phyloP scores from a whole-genome alignment of 2,797 vertebrate genomes.

The Clarias pachynema region DNA sequence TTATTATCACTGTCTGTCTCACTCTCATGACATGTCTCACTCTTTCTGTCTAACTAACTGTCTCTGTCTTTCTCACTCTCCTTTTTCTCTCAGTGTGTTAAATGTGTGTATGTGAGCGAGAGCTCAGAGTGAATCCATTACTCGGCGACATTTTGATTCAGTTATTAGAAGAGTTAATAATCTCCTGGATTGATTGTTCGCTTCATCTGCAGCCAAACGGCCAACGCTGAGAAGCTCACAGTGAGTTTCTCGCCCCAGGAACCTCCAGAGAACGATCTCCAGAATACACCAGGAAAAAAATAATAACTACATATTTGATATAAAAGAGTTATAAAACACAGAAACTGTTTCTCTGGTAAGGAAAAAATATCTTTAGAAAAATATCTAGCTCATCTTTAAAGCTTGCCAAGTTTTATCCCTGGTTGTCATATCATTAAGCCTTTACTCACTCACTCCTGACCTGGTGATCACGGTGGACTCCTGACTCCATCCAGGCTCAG shows the following conservation, averaged over 20 bases:
- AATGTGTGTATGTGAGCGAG: not conserved
- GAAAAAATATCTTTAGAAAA: not conserved
- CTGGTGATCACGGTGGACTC: too few relatives aligned
- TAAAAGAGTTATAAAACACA: not conserved
- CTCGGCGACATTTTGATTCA: constrained; percentile 59
- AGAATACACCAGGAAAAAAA: not conserved
- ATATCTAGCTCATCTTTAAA: too few relatives aligned
- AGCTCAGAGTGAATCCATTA: constrained; percentile 61
- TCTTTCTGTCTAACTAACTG: not conserved
- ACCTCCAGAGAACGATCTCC: not conserved
- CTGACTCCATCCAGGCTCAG: too few relatives aligned
- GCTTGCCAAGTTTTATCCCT: too few relatives aligned
- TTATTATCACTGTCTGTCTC: not conserved
- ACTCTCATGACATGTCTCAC: not conserved
- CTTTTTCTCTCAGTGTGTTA: not conserved
- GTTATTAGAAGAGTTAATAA: constrained; percentile 63
- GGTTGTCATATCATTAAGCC: too few relatives aligned
- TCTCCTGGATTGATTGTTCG: constrained; percentile 62
- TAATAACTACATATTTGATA: too few relatives aligned
- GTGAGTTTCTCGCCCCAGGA: constrained; percentile 29
- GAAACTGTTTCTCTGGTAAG: not conserved
- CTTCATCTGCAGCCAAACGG: constrained; percentile 53
- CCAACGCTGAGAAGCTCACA: constrained; percentile 34
- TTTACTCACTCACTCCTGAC: too few relatives aligned
- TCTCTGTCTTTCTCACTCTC: constrained; percentile 26